Conservation (phyloP, 2,113 vertebrate species). For the Psilopogon haemacephalus region DNA sequence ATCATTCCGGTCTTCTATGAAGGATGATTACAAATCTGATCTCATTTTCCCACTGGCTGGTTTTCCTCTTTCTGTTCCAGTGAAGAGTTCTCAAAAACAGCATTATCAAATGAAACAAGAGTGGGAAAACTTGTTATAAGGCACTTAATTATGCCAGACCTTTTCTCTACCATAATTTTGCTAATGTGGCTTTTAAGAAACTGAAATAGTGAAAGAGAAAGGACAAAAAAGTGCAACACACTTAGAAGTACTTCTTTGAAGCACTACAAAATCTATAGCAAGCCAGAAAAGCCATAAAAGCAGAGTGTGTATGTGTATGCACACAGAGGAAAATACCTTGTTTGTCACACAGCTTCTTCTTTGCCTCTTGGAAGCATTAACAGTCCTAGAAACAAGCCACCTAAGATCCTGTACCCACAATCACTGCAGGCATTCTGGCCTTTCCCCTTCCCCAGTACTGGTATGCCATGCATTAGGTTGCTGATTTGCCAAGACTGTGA, state of each 20-base stretch:
- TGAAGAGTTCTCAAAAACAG: neutral
- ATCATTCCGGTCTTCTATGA: neutral
- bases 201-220: neutral
- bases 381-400: neutral
- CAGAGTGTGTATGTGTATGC: accelerated
- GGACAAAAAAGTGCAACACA: neutral
- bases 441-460: neutral
- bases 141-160: neutral
- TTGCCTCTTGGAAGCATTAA: neutral
- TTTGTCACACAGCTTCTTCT: neutral
- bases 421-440: neutral
- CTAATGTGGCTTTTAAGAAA: neutral
- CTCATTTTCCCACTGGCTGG: neutral
- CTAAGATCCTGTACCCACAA: neutral
- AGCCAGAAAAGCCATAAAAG: neutral
- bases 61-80: neutral
- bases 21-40: neutral
- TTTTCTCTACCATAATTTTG: neutral
- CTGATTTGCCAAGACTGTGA: neutral
- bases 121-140: neutral
- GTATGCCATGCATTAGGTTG: neutral
- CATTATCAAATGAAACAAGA: neutral
- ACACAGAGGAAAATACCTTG: neutral
- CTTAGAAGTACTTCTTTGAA: neutral
- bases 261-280: neutral